A percentile compares a stretch with the other conserved stretches of the same genome.
These are phyloP conservation scores for Omphaloscelis lunosa DNA, from an alignment of 2,888 invertebrate genomes.

Conservation along the genomic window DNA sequence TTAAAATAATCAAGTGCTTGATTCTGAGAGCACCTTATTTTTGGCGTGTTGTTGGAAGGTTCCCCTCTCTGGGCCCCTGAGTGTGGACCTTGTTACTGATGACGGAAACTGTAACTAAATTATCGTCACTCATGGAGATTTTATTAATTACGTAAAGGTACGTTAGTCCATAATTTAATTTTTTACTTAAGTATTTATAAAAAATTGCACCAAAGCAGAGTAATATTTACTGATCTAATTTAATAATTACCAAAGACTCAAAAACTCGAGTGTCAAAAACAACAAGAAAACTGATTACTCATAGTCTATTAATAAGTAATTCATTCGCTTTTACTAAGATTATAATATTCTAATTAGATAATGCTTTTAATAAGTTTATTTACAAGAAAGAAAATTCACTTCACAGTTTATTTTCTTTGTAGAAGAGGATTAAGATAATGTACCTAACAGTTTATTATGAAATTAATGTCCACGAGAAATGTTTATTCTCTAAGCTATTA, in stretches of 20 bases:
- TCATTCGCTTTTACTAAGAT: conserved; percentile 26
- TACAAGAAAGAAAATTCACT: conserved; percentile 26
- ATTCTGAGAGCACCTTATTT: neutral
- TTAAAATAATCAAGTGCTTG: neutral
- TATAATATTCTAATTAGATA: conserved; percentile 26
- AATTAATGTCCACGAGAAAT: neutral
- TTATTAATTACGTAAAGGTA: neutral
- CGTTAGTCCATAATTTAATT: neutral
- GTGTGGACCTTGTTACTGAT: neutral
- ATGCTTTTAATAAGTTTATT: conserved; percentile 42
- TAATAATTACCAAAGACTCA: conserved; percentile 24
- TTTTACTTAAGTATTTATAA: too few relatives aligned
- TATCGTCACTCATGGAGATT: neutral
- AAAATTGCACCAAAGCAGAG: neutral
- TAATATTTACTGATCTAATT: conserved; percentile 22
- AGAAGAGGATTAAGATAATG: conserved; percentile 13
- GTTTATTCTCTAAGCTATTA: neutral
- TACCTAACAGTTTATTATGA: neutral
- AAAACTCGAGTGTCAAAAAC: conserved; percentile 41
- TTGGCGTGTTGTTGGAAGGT: neutral
- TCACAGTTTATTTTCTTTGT: conserved; percentile 18
- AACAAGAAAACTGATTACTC: conserved; percentile 38
- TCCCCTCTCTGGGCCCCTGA: neutral
- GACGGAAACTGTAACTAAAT: neutral
- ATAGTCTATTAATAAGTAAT: conserved; percentile 33